A percentile compares a stretch with the other conserved stretches of the same genome.
Conservation (phyloP, 2,888 invertebrate genomes). For the Mamestra brassicae region DNA sequence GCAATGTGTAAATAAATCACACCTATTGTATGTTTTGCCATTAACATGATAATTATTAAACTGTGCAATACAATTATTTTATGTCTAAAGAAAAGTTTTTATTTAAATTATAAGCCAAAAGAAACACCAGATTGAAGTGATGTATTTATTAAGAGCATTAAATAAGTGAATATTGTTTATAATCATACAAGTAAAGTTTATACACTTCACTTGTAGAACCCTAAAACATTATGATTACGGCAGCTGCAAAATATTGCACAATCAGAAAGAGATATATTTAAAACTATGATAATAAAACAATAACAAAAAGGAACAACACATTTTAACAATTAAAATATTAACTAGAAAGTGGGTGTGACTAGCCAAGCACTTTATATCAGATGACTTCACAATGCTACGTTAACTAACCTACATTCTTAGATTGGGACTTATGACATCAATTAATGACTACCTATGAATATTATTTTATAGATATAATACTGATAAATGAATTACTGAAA, state of each 20-base stretch:
- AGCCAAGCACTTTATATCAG: constrained; percentile 64
- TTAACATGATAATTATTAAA: constrained; percentile 64
- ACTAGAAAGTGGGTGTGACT: constrained; percentile 64
- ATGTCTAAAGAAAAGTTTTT: constrained; percentile 52
- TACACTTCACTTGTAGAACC: constrained; percentile 58
- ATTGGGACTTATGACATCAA: constrained; percentile 82
- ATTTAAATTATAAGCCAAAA: constrained; percentile 54
- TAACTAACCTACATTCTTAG: constrained; percentile 80
- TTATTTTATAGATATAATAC: constrained; percentile 73
- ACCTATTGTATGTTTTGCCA: constrained; percentile 67
- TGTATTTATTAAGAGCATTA: constrained; percentile 83
- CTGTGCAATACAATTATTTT: constrained; percentile 81
- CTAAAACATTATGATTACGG: constrained; percentile 61
- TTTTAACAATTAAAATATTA: constrained; percentile 63
- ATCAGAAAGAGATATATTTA: constrained; percentile 51
- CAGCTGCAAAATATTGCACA: constrained; percentile 57
- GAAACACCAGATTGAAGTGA: constrained; percentile 67
- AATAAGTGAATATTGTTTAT: constrained; percentile 65
- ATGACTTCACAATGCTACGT: constrained; percentile 62
- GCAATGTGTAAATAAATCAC: constrained; percentile 71
- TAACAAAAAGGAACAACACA: constrained; percentile 59
- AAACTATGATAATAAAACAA: constrained; percentile 58
- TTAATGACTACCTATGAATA: constrained; percentile 69
- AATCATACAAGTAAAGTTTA: constrained; percentile 56
- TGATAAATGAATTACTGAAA: constrained; percentile 66